Evolutionary conservation across 2,797 vertebrate genomes (phyloP), one percentile per base, ranked within the genome.

Genomic region (Scolopax bukidnonensis): DNA sequence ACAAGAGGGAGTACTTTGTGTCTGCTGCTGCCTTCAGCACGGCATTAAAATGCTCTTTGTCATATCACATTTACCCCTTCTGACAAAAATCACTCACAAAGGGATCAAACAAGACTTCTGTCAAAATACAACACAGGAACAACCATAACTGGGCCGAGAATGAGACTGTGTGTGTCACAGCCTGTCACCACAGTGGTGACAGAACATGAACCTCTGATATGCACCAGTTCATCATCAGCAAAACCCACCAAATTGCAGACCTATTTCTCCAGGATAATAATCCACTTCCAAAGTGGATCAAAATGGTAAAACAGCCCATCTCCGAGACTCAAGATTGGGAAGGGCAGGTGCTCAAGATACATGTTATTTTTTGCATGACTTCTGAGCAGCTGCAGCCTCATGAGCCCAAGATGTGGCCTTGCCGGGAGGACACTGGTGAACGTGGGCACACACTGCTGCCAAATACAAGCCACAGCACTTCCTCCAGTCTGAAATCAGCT

Each of bases 151-250:
- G 19, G 20, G 14, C 48, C 45, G 51, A 41, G 61, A 63, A 59
- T 6, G 18, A 67, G 30, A 27, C 10, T 11, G 2, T 1, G 2
- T 11, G 20, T 33, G 17, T 9, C 36, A 6, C 53, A 74, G 60
- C 7, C 78, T 41, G 10, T n/a, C 41, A 51, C 87, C 10, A 1
- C 20, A 48, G 43, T 51, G 36, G 60, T 50, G 69, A 47, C 47
- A 59, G 12, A 25, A 16, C n/a, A 61, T 0, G 1, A 1, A 1
- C 25, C 32, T 83, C 63, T 9, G 19, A 23, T 4, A 15, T 0
- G 1, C 65, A 33, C 15, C 28, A 87, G 15, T 27, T 56, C 33
- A 38, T 4, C 38, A 48, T 27, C 36, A 81, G 45, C 45, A 79
- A 87, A 89, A 20, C 38, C 11, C 53, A 47, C 20, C 1, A 2